phyloP scores from a whole-genome alignment of 1,140 invertebrate genomes.

The Nephotettix cincticeps region DNA sequence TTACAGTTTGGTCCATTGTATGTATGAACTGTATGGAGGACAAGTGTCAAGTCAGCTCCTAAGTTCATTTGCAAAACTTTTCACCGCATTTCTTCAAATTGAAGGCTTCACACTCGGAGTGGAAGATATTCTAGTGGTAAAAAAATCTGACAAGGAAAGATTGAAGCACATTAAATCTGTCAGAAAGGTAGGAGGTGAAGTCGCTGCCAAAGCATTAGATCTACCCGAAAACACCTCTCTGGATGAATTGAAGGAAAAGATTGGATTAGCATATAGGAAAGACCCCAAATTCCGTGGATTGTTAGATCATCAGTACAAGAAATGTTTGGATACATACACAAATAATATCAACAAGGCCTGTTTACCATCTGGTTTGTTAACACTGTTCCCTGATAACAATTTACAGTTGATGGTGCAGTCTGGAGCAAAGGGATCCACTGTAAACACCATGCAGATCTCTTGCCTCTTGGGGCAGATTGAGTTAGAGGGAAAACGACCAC shows the following conservation, averaged over 20 bases:
- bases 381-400: constrained; percentile 92
- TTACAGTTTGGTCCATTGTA: constrained; percentile 89
- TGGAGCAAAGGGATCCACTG: constrained; percentile 95
- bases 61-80: constrained; percentile 88
- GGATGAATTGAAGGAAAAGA: constrained; percentile 59
- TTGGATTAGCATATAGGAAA: constrained; percentile 68
- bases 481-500: constrained; percentile 95
- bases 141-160: constrained; percentile 69
- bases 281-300: constrained; percentile 76
- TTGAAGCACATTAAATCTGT: constrained; percentile 68
- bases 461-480: constrained; percentile 97
- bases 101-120: constrained; percentile 94
- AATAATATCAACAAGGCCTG: constrained; percentile 87
- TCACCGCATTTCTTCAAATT: constrained; percentile 85
- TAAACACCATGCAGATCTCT: constrained; percentile 97
- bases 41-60: constrained; percentile 75
- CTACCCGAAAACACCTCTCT: constrained; percentile 57
- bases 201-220: constrained; percentile 71
- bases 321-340: constrained; percentile 74
- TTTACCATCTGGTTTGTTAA: constrained; percentile 77
- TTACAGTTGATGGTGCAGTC: constrained; percentile 97
- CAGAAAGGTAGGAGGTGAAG: constrained; percentile 54
- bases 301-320: constrained; percentile 87
- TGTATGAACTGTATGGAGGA: constrained; percentile 95
- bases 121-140: constrained; percentile 86